A percentile compares a stretch with the other conserved stretches of the same genome.
phyloP scores from a whole-genome alignment of 2,888 invertebrate genomes.

The Argyresthia goedartella region DNA sequence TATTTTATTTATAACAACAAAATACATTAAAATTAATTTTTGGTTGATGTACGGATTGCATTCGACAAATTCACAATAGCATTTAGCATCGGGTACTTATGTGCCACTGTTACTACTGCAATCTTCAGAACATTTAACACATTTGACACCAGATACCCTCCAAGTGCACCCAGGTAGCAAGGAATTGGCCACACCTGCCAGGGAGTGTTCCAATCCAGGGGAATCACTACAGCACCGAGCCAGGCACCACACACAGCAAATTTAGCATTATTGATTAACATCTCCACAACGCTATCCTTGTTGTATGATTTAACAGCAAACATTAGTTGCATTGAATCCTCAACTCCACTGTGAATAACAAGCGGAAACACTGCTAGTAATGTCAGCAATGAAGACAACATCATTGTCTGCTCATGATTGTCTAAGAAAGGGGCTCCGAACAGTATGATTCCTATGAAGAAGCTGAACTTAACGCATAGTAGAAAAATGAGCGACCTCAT shows the following conservation, averaged over 20 bases:
- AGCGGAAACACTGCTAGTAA: slow-evolving; percentile 74
- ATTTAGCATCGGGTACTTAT: slow-evolving; percentile 34
- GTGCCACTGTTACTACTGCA: slow-evolving; percentile 36
- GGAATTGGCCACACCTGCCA: slow-evolving; percentile 90
- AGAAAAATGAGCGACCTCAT: slow-evolving; percentile 60
- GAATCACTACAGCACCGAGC: slow-evolving; percentile 87
- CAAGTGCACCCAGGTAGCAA: slow-evolving; percentile 76
- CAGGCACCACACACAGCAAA: slow-evolving; percentile 81
- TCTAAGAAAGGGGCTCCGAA: slow-evolving; percentile 78
- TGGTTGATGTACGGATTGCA: neutral
- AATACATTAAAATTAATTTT: too few species aligned
- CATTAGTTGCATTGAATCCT: slow-evolving; percentile 64
- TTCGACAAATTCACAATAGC: neutral
- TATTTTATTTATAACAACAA: too few species aligned
- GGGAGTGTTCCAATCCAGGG: slow-evolving; percentile 91
- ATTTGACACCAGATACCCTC: slow-evolving; percentile 72
- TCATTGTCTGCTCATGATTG: slow-evolving; percentile 76
- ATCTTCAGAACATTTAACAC: slow-evolving; percentile 62
- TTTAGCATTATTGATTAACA: slow-evolving; percentile 69
- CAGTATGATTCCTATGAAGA: slow-evolving; percentile 73
- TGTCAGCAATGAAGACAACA: slow-evolving; percentile 74
- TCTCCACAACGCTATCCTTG: slow-evolving; percentile 63
- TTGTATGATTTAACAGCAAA: slow-evolving; percentile 61
- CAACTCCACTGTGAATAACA: slow-evolving; percentile 72
- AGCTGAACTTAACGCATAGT: slow-evolving; percentile 55